These are phyloP conservation scores for Tachuris rubrigastra DNA, from an alignment of 2,113 vertebrate species.

Conservation along the genomic window DNA sequence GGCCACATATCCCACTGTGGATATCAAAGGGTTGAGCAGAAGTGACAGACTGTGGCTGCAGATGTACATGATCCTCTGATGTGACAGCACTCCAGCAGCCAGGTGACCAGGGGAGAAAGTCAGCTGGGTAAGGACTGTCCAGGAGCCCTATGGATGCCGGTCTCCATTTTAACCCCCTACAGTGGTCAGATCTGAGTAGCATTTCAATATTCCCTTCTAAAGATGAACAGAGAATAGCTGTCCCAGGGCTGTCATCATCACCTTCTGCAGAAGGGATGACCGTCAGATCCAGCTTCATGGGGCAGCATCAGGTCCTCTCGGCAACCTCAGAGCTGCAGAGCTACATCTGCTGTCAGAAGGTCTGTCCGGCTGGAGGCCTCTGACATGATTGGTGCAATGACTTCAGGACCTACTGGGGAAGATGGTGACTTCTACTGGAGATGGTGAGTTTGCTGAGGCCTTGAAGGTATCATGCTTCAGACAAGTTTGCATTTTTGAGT, in stretches of 20 bases:
- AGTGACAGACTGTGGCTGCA: neutral
- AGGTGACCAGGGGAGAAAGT: neutral
- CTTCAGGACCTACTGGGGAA: neutral
- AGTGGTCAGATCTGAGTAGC: neutral
- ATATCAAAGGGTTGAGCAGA: neutral
- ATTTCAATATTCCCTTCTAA: neutral
- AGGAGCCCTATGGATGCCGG: neutral
- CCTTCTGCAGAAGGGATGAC: neutral
- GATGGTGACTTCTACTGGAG: neutral
- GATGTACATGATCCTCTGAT: neutral
- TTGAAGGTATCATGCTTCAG: neutral
- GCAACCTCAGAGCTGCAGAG: neutral
- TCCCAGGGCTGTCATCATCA: neutral
- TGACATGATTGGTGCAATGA: neutral
- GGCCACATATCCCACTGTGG: neutral
- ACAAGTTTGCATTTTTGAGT: neutral
- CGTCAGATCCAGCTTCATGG: neutral
- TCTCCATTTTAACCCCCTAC: neutral
- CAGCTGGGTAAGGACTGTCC: neutral
- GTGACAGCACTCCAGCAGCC: neutral
- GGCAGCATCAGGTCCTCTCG: neutral
- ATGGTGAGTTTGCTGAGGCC: neutral
- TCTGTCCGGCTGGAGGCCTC: neutral
- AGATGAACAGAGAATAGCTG: neutral
- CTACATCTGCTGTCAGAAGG: neutral